Evolutionary conservation across 2,888 invertebrate genomes (phyloP), one percentile per base, ranked within the genome.

Genomic region (Chymomyza amoena): DNA sequence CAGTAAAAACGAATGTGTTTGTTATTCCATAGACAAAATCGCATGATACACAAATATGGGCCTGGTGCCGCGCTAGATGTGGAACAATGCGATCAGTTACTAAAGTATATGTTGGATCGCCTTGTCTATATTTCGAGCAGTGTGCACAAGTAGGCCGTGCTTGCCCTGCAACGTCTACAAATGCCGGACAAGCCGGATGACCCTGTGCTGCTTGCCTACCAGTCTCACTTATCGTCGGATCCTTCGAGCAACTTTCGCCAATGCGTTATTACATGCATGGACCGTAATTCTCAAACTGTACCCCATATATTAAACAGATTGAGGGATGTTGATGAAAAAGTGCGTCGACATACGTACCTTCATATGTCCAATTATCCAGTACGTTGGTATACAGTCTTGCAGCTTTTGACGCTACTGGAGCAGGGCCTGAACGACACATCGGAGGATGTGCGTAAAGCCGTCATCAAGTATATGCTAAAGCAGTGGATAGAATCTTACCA

Each of bases 11-110:
- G 15, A n/a, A 51, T 51, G 7, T 13, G 51, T 51, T 13, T 52
- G 52, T 56, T 56, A 4, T 20, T 56, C 25, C 13, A 5, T 68
- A 93, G 89, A 91, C 91, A 45, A 93, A 93, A 15, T 92, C 91
- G 25, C 92, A 93, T 52, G 92, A 90, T 77, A 93, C 91, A 28
- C 93, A 91, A 62, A 89, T 96, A 18, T 93, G 96, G 96, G 1
- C 94, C 95, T 25, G 94, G 96, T 82, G 96, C 96, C 0, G 94
- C 94, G 2, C 92, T 97, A 1, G 96, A 96, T 84, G 96, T 96
- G 90, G 93, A 93, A 28, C 92, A 97, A 5, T 97, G 95, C 89
- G 95, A 96, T 74, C 93, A 93, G 79, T 94, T 97, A 51, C 93
- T 95, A 67, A 92, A 93, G 28, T 94, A 94, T 64, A 96, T n/a